Conservation (phyloP, 92 coral and sea anemone species). For the Siderastrea radians region DNA sequence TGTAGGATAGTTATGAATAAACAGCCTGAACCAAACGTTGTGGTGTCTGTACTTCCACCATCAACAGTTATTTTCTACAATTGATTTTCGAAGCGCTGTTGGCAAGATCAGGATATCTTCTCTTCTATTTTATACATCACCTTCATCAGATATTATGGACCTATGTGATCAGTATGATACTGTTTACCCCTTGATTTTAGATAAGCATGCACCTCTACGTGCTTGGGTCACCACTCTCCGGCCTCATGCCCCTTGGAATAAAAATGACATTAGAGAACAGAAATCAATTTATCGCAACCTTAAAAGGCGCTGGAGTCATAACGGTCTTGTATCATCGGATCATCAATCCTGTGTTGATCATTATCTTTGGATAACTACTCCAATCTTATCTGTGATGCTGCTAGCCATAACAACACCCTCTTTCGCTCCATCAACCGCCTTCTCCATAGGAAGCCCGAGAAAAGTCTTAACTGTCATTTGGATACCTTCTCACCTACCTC, state of each 20-base stretch:
- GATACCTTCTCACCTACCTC: conserved; percentile 22
- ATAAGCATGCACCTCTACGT: conserved; percentile 52
- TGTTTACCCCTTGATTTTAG: conserved; percentile 37
- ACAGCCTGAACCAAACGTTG: no score
- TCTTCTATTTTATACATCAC: conserved; percentile 4
- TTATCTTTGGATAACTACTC: conserved; percentile 29
- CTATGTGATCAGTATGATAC: conserved; percentile 46
- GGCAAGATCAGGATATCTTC: no score
- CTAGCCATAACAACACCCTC: conserved; percentile 20
- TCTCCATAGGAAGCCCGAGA: conserved; percentile 14
- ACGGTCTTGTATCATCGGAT: background rate
- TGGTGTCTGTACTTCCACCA: no score
- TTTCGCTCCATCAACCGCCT: conserved; percentile 21
- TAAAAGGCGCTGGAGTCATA: conserved; percentile 34
- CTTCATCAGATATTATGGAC: background rate
- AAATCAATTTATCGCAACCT: conserved; percentile 26
- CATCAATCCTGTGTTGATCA: conserved; percentile 11
- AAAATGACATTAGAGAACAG: conserved; percentile 16
- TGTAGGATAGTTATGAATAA: no score
- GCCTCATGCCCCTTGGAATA: conserved; percentile 44
- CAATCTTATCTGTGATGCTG: conserved; percentile 21
- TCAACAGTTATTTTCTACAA: no score
- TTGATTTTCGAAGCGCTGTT: no score
- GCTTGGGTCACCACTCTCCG: conserved; percentile 21
- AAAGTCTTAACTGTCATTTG: background rate